These are phyloP conservation scores for Enhydra lutris DNA, from an alignment of 2,113 vertebrate species.

Conservation along the genomic window DNA sequence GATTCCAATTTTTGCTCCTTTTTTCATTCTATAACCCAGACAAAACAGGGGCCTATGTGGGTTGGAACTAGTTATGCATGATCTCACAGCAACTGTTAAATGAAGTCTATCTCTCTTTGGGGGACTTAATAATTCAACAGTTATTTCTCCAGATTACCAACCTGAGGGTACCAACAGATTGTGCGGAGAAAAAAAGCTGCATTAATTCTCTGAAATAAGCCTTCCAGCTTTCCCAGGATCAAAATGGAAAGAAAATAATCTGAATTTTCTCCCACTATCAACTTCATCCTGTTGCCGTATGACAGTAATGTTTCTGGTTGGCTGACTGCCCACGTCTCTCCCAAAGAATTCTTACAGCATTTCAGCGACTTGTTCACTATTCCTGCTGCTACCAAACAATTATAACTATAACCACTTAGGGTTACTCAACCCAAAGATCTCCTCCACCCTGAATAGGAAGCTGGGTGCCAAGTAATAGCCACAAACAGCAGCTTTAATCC, in stretches of 20 bases:
- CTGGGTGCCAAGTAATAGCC: background rate
- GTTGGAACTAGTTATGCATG: background rate
- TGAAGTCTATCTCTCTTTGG: background rate
- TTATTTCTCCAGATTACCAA: background rate
- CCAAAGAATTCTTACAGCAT: background rate
- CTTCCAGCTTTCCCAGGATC: background rate
- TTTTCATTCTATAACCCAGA: background rate
- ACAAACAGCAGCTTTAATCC: background rate
- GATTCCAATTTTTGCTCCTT: background rate
- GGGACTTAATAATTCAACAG: background rate
- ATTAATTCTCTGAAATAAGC: slow-evolving; percentile 9
- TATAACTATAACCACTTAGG: background rate
- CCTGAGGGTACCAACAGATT: background rate
- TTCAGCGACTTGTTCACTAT: background rate
- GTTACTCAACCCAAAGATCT: background rate
- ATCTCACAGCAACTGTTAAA: background rate
- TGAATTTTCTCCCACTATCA: background rate
- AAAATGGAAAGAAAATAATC: background rate
- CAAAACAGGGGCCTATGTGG: background rate
- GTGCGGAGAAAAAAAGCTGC: background rate
- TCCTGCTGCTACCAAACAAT: background rate
- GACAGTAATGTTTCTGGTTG: slow-evolving; percentile 17
- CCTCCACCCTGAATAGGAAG: background rate
- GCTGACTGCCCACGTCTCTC: background rate
- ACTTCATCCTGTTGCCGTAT: background rate